Percentiles rank a stretch among this genome's conserved stretches.
phyloP scores from a whole-genome alignment of 2,113 vertebrate species.

The Azemiops feae region DNA sequence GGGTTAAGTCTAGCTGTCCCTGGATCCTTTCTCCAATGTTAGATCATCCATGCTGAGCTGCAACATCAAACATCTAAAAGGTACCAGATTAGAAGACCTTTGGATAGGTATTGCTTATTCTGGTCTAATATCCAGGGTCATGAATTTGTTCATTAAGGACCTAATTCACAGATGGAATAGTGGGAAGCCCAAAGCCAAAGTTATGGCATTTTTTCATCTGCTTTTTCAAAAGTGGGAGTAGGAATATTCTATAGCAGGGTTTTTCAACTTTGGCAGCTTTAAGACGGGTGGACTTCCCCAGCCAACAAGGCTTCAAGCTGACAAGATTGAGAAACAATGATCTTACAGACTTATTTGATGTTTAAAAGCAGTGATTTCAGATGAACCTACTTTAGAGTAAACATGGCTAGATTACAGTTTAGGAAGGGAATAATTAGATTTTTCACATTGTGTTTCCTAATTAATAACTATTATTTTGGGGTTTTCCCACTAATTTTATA shows the following conservation, averaged over 20 bases:
- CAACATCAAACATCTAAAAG: not conserved
- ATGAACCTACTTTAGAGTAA: not conserved
- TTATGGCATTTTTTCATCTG: not conserved
- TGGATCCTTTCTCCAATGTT: not conserved
- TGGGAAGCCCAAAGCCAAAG: not conserved
- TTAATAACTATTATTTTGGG: not conserved
- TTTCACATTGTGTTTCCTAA: not conserved
- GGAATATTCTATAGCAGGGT: not conserved
- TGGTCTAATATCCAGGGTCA: not conserved
- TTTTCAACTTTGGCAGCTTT: not conserved
- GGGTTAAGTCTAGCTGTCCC: not conserved
- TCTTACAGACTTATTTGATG: not conserved
- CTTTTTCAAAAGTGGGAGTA: not conserved
- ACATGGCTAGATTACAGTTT: not conserved
- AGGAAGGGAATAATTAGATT: not conserved
- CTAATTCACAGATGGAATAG: not conserved
- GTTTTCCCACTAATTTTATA: not conserved
- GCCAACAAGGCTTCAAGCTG: not conserved
- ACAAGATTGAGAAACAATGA: not conserved
- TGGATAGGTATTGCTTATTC: not conserved
- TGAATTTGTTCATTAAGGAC: not conserved
- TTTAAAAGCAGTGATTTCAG: not conserved
- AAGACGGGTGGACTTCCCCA: not conserved
- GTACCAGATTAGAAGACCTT: not conserved
- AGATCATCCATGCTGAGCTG: not conserved